These are phyloP conservation scores for Centrocercus urophasianus DNA, from an alignment of 2,113 vertebrate species.

Conservation along the genomic window DNA sequence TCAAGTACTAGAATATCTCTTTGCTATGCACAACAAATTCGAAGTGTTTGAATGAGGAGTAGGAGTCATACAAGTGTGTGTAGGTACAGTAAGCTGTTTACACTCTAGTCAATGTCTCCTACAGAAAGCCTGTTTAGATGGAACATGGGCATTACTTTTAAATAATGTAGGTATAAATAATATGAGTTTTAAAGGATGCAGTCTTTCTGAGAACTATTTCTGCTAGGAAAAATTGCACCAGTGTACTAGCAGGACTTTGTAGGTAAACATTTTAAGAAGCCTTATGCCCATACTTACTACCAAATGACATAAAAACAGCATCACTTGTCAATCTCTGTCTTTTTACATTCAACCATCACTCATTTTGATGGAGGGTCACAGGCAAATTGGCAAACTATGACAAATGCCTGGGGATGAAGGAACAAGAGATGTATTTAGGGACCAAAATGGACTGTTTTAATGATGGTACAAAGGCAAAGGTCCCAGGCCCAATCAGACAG, in stretches of 20 bases:
- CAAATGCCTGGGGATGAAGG: background rate
- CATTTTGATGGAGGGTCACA: background rate
- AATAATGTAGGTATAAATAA: background rate
- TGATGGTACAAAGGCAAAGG: background rate
- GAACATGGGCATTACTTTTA: background rate
- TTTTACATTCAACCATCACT: background rate
- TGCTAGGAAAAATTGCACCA: background rate
- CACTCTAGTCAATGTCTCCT: background rate
- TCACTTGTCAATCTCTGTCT: background rate
- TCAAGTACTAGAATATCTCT: background rate
- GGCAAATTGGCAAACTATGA: background rate
- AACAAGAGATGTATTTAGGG: background rate
- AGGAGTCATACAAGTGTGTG: rapidly evolving
- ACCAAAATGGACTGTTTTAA: background rate
- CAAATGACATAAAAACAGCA: conserved; percentile 36
- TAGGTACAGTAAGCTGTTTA: background rate
- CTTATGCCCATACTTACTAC: background rate
- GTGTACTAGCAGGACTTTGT: background rate
- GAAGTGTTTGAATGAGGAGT: background rate
- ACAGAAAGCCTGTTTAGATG: conserved; percentile 9
- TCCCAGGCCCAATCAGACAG: background rate
- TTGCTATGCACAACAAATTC: background rate
- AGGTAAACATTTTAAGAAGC: conserved; percentile 31
- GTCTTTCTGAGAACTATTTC: background rate
- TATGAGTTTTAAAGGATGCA: background rate